These are phyloP conservation scores for Portevinia maculata DNA, from an alignment of 2,888 invertebrate species.

Conservation along the genomic window DNA sequence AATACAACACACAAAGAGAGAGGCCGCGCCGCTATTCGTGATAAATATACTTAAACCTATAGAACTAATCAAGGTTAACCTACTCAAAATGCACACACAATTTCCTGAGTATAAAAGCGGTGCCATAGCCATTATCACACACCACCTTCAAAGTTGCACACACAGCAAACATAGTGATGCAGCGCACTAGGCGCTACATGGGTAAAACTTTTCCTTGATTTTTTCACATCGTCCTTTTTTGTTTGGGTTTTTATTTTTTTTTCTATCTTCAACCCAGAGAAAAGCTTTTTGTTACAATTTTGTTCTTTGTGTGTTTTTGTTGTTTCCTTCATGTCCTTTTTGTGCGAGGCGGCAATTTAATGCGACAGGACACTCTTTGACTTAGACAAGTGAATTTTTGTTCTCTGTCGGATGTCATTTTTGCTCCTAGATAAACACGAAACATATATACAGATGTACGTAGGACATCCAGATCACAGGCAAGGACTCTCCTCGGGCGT, in stretches of 20 bases:
- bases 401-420: constrained; percentile 58
- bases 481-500: neutral
- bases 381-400: constrained; percentile 69
- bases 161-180: constrained; percentile 2
- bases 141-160: constrained; percentile 27
- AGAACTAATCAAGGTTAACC: constrained; percentile 67
- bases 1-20: constrained; percentile 18
- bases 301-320: constrained; percentile 19
- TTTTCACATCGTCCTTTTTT: constrained; percentile 28
- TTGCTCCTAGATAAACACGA: constrained; percentile 36
- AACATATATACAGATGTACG: neutral
- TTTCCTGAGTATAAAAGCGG: constrained; percentile 55
- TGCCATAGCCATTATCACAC: neutral
- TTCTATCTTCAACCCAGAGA: neutral
- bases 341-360: constrained; percentile 50
- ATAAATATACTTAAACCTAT: constrained; percentile 3
- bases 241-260: constrained; percentile 9
- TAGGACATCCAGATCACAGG: constrained; percentile 25
- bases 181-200: constrained; percentile 22
- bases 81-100: constrained; percentile 66
- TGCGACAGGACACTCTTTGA: constrained; percentile 69
- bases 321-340: constrained; percentile 1
- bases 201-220: constrained; percentile 52
- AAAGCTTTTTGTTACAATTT: constrained; percentile 16
- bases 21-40: constrained; percentile 13